phyloP scores from a whole-genome alignment of 2,888 invertebrate genomes.

The Cataglyphis cursor region DNA sequence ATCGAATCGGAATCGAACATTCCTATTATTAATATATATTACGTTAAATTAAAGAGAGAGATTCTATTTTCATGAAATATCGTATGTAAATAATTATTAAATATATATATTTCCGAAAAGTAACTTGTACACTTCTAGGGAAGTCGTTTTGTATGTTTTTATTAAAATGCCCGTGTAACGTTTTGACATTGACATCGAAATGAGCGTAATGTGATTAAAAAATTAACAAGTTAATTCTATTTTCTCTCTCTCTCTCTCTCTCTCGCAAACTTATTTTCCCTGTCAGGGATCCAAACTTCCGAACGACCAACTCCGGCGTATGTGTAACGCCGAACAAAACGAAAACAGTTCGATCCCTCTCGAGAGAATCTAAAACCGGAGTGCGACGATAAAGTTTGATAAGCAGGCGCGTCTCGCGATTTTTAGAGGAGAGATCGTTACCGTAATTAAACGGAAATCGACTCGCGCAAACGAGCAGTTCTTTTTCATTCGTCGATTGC shows the following conservation, averaged over 20 bases:
- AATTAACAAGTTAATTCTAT: conserved; percentile 50
- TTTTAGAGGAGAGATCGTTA: not conserved
- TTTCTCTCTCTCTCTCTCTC: not conserved
- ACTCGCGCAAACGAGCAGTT: conserved; percentile 21
- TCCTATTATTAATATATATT: not conserved
- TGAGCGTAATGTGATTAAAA: conserved; percentile 16
- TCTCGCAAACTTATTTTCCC: conserved; percentile 22
- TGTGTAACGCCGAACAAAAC: conserved; percentile 45
- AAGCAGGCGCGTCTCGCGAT: conserved; percentile 34
- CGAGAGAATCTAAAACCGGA: conserved; percentile 26
- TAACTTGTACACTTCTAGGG: not conserved
- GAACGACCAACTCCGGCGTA: conserved; percentile 40
- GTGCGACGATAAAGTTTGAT: conserved; percentile 50
- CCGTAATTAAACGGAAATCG: conserved; percentile 54
- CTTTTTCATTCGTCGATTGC: conserved; percentile 10
- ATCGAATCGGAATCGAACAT: too few species aligned
- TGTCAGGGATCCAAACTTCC: conserved; percentile 36
- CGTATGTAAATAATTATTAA: not conserved
- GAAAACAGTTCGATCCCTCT: conserved; percentile 47
- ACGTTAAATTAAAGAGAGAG: not conserved
- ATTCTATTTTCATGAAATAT: not conserved
- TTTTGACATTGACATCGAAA: conserved; percentile 7
- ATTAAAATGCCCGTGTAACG: conserved; percentile 7
- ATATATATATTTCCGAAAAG: not conserved
- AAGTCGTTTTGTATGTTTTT: not conserved